Evolutionary conservation across 2,113 vertebrate species (phyloP), one percentile per base, ranked within the genome.

Genomic region (Seriola dumerili): DNA sequence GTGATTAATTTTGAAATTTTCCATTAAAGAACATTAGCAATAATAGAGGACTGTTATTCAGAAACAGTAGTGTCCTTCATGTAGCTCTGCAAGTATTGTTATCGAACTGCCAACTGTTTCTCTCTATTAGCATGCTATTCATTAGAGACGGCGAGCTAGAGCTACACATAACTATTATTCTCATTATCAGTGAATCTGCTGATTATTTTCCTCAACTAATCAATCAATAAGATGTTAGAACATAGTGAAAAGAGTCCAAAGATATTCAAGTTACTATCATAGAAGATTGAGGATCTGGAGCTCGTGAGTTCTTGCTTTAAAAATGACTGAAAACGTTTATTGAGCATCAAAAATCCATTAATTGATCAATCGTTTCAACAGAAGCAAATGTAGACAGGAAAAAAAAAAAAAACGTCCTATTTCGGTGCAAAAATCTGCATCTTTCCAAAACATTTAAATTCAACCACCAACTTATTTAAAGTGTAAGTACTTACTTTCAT

Each of bases 1-100:
- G 85, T 84, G 44, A 88, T 88, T 92, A 81, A 91, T 93, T 90
- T 88, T 16, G 42, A 78, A 82, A 67, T 64, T 83, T 81, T 88
- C 65, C 75, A 91, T 82, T 83, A 88, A 88, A 83, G 59, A 73
- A 78, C 62, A 80, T 91, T 87, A 89, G 75, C 64, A 85, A 83
- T 77, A 88, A 91, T 76, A 84, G 54, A 83, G n/a, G 42, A 75
- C 50, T 57, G 82, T 85, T 87, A 81, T 84, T 87, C 78, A 85
- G 63, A 67, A 82, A 70, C 48, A 36, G 66, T 16, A 46, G 67
- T 78, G 88, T 63, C 88, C 81, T 88, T 90, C 84, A 80, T 80
- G 2, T 9, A 68, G 75, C 44, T 78, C 44, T 80, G 64, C 48
- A 81, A 83, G 65, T 71, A 21, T 66, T 63, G 42, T 67, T 66